These are phyloP conservation scores for Amazona ochrocephala DNA, from an alignment of 2,797 vertebrate species.

Conservation along the genomic window DNA sequence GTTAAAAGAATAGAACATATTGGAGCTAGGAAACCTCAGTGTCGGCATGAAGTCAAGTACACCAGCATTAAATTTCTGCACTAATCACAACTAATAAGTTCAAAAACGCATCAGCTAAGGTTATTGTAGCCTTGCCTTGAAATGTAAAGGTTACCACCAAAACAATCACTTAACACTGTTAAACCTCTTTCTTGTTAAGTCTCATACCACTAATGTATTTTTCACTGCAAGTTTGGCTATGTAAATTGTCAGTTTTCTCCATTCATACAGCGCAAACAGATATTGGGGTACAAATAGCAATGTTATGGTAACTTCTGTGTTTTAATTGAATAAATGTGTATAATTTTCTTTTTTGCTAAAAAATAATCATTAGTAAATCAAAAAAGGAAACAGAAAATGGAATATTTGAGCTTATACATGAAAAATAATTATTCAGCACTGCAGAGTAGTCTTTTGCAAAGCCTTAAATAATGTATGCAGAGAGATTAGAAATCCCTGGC, in stretches of 20 bases:
- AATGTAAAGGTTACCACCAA: conserved; percentile 22
- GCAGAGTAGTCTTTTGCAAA: conserved; percentile 11
- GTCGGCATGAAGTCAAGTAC: neutral
- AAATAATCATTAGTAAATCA: neutral
- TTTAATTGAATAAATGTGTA: neutral
- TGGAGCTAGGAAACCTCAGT: neutral
- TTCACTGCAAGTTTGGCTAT: neutral
- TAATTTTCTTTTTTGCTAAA: neutral
- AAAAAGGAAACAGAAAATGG: neutral
- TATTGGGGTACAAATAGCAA: neutral
- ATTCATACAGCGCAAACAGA: neutral
- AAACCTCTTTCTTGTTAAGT: conserved; percentile 33
- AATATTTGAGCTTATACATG: conserved; percentile 16
- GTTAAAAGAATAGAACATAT: neutral
- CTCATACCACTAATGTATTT: neutral
- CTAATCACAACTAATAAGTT: conserved; percentile 27
- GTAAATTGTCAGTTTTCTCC: neutral
- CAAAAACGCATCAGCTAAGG: neutral
- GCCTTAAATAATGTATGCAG: conserved; percentile 45
- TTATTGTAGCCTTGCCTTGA: conserved; percentile 17
- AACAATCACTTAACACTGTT: neutral
- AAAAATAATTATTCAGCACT: conserved; percentile 45
- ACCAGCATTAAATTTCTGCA: neutral
- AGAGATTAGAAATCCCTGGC: conserved; percentile 37
- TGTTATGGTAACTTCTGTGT: neutral